These are phyloP conservation scores for Pristionchus exspectatus DNA, from an alignment of 2,888 invertebrate genomes.

Conservation along the genomic window DNA sequence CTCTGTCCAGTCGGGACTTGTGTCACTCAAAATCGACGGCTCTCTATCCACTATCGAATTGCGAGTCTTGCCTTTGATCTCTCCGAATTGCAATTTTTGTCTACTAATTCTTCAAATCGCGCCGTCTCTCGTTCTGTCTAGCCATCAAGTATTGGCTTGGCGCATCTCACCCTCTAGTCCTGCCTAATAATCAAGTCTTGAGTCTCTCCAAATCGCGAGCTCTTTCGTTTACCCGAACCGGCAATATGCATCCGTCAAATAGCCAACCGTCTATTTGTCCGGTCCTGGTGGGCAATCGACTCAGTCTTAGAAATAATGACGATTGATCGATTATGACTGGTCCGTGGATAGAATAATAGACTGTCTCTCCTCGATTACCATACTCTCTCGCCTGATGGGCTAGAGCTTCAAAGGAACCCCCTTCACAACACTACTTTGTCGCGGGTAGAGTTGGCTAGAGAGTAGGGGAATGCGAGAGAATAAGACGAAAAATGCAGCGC, in stretches of 20 bases:
- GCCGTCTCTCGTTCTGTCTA: background rate
- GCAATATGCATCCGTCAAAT: background rate
- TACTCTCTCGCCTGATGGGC: too few relatives aligned
- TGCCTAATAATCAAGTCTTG: too few relatives aligned
- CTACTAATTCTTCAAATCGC: too few relatives aligned
- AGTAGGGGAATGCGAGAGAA: background rate
- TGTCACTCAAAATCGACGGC: too few relatives aligned
- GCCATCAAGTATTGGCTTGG: background rate
- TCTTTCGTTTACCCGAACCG: too few relatives aligned
- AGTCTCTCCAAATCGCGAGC: too few relatives aligned
- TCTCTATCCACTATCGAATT: too few relatives aligned
- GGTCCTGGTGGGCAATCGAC: slow-evolving; percentile 12
- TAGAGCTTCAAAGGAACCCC: background rate
- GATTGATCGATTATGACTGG: slow-evolving; percentile 45
- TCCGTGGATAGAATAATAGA: background rate
- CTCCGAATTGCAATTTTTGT: too few relatives aligned
- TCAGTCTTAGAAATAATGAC: slow-evolving; percentile 35
- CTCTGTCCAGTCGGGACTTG: too few relatives aligned
- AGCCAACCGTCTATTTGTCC: slow-evolving; percentile 6
- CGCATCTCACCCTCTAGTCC: too few relatives aligned
- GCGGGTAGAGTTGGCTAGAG: background rate
- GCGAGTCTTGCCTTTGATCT: too few relatives aligned
- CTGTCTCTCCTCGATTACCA: background rate
- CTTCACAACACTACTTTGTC: background rate
- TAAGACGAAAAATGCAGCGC: too few relatives aligned